Percentiles rank a stretch among this genome's conserved stretches.
Evolutionary conservation across 2,888 invertebrate genomes (phyloP).

Genomic region (Papilio elwesi): DNA sequence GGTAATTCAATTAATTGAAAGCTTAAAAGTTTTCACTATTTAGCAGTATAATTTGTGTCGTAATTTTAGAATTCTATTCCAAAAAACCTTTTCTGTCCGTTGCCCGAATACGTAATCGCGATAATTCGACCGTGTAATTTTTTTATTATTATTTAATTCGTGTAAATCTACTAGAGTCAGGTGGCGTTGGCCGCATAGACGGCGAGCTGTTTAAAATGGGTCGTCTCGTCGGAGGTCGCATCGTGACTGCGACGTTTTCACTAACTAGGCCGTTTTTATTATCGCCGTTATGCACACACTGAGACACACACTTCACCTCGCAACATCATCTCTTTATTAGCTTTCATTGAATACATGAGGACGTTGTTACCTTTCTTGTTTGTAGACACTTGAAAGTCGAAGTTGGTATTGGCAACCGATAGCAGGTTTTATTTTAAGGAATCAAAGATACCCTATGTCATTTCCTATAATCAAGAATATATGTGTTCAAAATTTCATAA

Average conservation of each 20-base stretch:
- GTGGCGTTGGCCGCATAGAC: conserved; percentile 50
- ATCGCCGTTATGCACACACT: conserved; percentile 50
- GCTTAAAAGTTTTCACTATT: background rate
- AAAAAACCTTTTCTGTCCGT: background rate
- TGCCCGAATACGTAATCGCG: background rate
- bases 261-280: conserved; percentile 79
- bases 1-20: too few species aligned
- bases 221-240: conserved; percentile 64
- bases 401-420: too few species aligned
- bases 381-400: background rate
- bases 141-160: too few species aligned
- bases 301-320: background rate
- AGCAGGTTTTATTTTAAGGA: too few species aligned
- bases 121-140: conserved; percentile 24
- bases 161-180: conserved; percentile 41
- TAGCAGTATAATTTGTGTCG: too few species aligned
- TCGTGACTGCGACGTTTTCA: conserved; percentile 69
- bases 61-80: background rate
- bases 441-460: too few species aligned
- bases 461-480: too few species aligned
- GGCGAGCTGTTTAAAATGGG: conserved; percentile 70
- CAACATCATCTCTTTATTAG: conserved; percentile 15
- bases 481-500: too few species aligned
- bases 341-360: conserved; percentile 17
- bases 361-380: background rate